A percentile compares a stretch with the other conserved stretches of the same genome.
Evolutionary conservation across 2,113 vertebrate genomes (phyloP).

Genomic region (Phyllopteryx taeniolatus): DNA sequence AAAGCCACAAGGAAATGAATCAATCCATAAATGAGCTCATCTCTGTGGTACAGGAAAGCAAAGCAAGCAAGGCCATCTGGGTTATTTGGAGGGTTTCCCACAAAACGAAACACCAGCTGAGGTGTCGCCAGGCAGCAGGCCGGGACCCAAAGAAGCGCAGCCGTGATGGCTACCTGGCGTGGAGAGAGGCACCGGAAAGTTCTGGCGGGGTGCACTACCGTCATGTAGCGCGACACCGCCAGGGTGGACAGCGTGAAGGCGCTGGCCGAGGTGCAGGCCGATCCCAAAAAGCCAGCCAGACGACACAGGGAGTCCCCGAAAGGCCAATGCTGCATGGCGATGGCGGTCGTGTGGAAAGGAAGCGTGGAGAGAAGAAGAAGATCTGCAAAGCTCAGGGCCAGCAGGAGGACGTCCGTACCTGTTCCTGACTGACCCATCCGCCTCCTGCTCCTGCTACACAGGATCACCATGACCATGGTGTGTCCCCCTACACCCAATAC

Average conservation of each 20-base stretch:
- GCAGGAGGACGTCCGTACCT: slow-evolving; percentile 67
- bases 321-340: slow-evolving; percentile 64
- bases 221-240: slow-evolving; percentile 68
- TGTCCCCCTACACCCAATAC: slow-evolving; percentile 66
- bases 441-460: slow-evolving; percentile 50
- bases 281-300: slow-evolving; percentile 67
- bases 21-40: slow-evolving; percentile 67
- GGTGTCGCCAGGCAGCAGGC: slow-evolving; percentile 63
- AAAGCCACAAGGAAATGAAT: slow-evolving; percentile 70
- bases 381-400: slow-evolving; percentile 69
- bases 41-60: slow-evolving; percentile 55
- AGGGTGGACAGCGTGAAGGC: slow-evolving; percentile 68
- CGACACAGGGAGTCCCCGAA: slow-evolving; percentile 70
- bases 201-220: slow-evolving; percentile 63
- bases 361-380: slow-evolving; percentile 67
- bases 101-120: slow-evolving; percentile 64
- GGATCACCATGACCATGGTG: slow-evolving; percentile 66
- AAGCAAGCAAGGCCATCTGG: slow-evolving; percentile 57
- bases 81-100: slow-evolving; percentile 12
- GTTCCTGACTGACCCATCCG: slow-evolving; percentile 22
- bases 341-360: slow-evolving; percentile 67
- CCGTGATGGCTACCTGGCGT: slow-evolving; percentile 26
- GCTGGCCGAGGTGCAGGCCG: slow-evolving; percentile 65
- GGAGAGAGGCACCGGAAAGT: slow-evolving; percentile 57
- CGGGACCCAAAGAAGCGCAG: slow-evolving; percentile 62